These are phyloP conservation scores for Ormyrus nitidulus DNA, from an alignment of 2,888 invertebrate species.

Conservation along the genomic window DNA sequence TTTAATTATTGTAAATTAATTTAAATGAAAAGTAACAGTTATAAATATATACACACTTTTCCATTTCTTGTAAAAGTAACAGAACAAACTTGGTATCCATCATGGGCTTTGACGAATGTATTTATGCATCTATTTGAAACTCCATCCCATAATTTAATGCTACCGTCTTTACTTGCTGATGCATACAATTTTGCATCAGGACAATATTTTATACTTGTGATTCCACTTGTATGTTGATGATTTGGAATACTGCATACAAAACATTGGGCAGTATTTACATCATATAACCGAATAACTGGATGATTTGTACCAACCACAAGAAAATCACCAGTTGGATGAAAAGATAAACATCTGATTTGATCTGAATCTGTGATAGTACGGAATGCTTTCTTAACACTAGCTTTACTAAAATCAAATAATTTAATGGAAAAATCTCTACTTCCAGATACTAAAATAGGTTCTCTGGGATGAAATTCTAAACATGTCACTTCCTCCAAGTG, in stretches of 20 bases:
- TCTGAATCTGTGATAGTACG: conserved; percentile 97
- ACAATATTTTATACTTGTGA: conserved; percentile 87
- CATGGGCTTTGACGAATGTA: conserved; percentile 95
- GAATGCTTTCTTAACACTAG: conserved; percentile 98
- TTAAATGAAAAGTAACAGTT: conserved; percentile 16
- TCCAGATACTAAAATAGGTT: conserved; percentile 95
- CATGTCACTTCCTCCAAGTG: conserved; percentile 98
- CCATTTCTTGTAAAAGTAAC: conserved; percentile 96
- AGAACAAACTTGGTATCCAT: conserved; percentile 95
- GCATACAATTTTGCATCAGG: conserved; percentile 86
- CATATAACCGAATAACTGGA: conserved; percentile 92
- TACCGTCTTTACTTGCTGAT: conserved; percentile 93
- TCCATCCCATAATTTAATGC: conserved; percentile 98
- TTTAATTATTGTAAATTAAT: background rate
- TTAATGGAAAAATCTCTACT: conserved; percentile 96
- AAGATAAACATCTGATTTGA: conserved; percentile 91
- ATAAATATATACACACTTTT: conserved; percentile 80
- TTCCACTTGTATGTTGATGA: conserved; percentile 87
- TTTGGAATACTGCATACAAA: conserved; percentile 94
- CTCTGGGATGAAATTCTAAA: conserved; percentile 96
- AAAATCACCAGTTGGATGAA: conserved; percentile 97
- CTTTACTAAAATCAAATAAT: conserved; percentile 98
- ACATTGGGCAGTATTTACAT: conserved; percentile 96
- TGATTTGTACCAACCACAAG: conserved; percentile 95
- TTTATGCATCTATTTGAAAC: conserved; percentile 95